phyloP scores from a whole-genome alignment of 2,797 vertebrate species.

The Danio jaintianensis region DNA sequence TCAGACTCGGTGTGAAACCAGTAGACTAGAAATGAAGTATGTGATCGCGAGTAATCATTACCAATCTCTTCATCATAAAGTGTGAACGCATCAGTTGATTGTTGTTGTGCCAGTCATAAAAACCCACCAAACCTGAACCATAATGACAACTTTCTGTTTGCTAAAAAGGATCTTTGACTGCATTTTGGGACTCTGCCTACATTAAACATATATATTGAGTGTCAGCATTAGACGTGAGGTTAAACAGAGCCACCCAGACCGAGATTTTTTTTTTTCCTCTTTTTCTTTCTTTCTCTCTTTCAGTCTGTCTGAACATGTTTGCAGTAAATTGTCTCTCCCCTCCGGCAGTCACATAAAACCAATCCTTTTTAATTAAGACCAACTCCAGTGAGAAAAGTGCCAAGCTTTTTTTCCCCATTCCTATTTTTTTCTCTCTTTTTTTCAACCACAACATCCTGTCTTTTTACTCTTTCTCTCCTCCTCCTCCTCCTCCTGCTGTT shows the following conservation, averaged over 20 bases:
- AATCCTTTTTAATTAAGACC: conserved; percentile 74
- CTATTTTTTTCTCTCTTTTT: conserved; percentile 47
- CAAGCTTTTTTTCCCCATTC: conserved; percentile 55
- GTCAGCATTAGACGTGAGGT: conserved; percentile 53
- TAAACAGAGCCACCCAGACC: conserved; percentile 43
- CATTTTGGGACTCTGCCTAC: neutral
- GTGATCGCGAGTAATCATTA: conserved; percentile 9
- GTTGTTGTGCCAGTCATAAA: conserved; percentile 1
- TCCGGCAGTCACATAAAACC: conserved; percentile 66
- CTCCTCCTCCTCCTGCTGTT: conserved; percentile 19
- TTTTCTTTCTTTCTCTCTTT: conserved; percentile 25
- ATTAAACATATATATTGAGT: conserved; percentile 53
- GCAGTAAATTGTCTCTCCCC: conserved; percentile 62
- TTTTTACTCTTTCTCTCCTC: conserved; percentile 10
- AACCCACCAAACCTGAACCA: neutral
- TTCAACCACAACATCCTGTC: conserved; percentile 67
- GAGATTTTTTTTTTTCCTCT: conserved; percentile 31
- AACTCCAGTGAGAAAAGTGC: conserved; percentile 73
- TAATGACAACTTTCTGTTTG: neutral
- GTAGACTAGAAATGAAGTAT: conserved; percentile 10
- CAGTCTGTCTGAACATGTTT: conserved; percentile 60
- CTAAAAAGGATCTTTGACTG: conserved; percentile 1
- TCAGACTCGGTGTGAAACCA: conserved; percentile 20
- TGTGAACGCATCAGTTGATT: neutral
- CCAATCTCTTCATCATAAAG: neutral